These are phyloP conservation scores for Diploptera punctata DNA, from an alignment of 2,888 invertebrate species.

Conservation along the genomic window DNA sequence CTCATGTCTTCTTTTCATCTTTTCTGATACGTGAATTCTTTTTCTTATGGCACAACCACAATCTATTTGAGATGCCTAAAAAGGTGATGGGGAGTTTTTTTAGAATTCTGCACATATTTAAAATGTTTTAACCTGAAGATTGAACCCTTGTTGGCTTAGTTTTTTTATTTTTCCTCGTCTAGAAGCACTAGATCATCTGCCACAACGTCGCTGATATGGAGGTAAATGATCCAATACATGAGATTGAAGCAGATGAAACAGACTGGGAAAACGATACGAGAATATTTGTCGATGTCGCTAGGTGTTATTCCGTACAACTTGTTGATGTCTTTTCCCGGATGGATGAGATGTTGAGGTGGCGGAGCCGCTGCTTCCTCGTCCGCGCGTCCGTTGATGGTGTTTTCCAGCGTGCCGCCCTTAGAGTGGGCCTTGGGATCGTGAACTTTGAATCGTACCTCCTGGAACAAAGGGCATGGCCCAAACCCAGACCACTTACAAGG, in stretches of 20 bases:
- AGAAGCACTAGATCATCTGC: conserved; percentile 91
- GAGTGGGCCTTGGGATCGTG: conserved; percentile 94
- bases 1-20: background rate
- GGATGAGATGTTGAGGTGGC: conserved; percentile 75
- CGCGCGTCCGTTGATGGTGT: conserved; percentile 83
- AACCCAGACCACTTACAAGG: conserved; percentile 58
- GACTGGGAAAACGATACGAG: conserved; percentile 96
- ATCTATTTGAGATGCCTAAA: conserved; percentile 5
- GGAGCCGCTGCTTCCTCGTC: conserved; percentile 68
- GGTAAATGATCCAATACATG: conserved; percentile 97
- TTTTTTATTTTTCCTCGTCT: conserved; percentile 65
- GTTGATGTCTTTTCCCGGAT: conserved; percentile 88
- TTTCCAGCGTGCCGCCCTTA: conserved; percentile 90
- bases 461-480: conserved; percentile 57
- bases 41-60: background rate
- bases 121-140: background rate
- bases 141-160: background rate
- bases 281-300: conserved; percentile 99
- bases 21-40: too few species aligned
- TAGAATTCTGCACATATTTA: conserved; percentile 4
- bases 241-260: conserved; percentile 99
- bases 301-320: conserved; percentile 90
- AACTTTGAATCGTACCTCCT: conserved; percentile 96
- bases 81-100: background rate
- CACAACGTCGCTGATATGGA: conserved; percentile 95